Conservation (phyloP, 2,797 vertebrate genomes). For the Moxostoma hubbsi region DNA sequence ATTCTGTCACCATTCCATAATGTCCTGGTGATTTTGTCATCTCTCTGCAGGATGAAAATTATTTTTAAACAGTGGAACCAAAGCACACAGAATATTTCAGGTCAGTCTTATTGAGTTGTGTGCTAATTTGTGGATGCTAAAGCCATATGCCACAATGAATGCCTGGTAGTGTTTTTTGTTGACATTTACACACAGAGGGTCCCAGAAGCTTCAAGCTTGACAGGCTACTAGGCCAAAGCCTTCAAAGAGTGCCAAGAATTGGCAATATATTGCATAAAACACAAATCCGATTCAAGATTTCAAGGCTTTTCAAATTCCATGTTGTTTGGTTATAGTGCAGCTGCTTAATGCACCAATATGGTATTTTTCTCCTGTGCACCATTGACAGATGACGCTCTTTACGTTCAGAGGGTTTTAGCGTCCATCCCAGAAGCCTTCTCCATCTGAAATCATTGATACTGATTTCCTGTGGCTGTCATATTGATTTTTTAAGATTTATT, state of each 20-base stretch:
- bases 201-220: constrained; percentile 71
- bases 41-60: background rate
- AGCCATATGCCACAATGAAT: constrained; percentile 63
- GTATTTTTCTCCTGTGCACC: constrained; percentile 69
- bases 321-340: constrained; percentile 28
- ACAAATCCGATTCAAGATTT: constrained; percentile 36
- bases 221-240: constrained; percentile 54
- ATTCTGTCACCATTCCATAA: background rate
- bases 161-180: constrained; percentile 69
- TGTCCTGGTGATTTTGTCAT: background rate
- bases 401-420: constrained; percentile 66
- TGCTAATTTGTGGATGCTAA: constrained; percentile 54
- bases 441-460: constrained; percentile 80
- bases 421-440: constrained; percentile 55
- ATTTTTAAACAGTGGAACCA: background rate
- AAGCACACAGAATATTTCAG: constrained; percentile 17
- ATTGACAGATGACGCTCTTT: constrained; percentile 23
- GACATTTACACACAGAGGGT: constrained; percentile 69
- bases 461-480: constrained; percentile 71
- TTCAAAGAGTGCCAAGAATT: constrained; percentile 51
- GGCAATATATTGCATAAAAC: constrained; percentile 15
- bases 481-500: constrained; percentile 81
- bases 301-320: constrained; percentile 62
- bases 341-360: constrained; percentile 52
- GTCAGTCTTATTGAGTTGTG: constrained; percentile 1